Evolutionary conservation across 2,888 invertebrate species (phyloP), one percentile per base, ranked within the genome.

Genomic region (Drosophila paramelanica): DNA sequence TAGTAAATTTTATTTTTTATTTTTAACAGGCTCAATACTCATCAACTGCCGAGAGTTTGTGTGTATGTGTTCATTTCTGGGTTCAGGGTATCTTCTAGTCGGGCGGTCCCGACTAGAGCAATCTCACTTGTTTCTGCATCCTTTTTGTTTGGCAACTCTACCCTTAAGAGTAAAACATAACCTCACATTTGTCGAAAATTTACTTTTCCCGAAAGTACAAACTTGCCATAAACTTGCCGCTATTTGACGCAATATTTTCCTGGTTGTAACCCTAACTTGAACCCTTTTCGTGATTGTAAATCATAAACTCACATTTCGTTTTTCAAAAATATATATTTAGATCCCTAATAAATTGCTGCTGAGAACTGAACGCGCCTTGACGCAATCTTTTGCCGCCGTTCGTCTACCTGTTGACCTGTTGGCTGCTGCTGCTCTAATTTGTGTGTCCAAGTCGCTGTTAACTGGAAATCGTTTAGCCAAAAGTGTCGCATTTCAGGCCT

Each of bases 401-500:
- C 41, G 38, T 41, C 66, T 87, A 84, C 81, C 81, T 87, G 68
- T 6, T 41, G 41, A 31, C 31, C 10, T 31, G 10, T 31, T 10
- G 31, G 31, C 31, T 8, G 45, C 75, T 66, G 55, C 53, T 78
- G 84, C 81, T 69, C 88, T 81, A 81, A 65, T 81, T 86, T 78
- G 73, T 78, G 73, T 65, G 46, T 55, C 31, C 51, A 41, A 50
- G 52, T 55, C 53, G 56, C 23, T 47, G 67, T 81, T 85, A 82
- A 74, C 77, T 70, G 79, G 82, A 88, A 88, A 62, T 72, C 57
- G 51, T 76, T 77, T 60, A 65, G 70, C 70, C 69, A 67, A 76
- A 73, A 79, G 82, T 88, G 86, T 88, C 79, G 82, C 80, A 39
- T 86, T 82, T 82, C 81, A 67, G 65, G 64, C 52, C 61, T 5